Percentiles rank a stretch among this genome's conserved stretches.
These are phyloP conservation scores for Panagrolaimus sp. DNA, from an alignment of 1,140 invertebrate genomes.

Conservation along the genomic window DNA sequence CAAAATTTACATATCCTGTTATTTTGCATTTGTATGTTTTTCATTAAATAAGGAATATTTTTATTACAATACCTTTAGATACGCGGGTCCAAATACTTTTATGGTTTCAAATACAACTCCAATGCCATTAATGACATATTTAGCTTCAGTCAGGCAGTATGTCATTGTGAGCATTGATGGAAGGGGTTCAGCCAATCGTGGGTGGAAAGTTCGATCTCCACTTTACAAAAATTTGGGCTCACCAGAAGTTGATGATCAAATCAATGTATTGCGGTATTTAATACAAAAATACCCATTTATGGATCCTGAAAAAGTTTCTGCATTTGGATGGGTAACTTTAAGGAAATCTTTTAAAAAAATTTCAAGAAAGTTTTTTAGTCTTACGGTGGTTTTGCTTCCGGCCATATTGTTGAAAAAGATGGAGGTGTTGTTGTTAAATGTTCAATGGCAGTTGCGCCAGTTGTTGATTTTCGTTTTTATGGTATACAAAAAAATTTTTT, in stretches of 20 bases:
- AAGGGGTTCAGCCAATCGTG: slow-evolving; percentile 26
- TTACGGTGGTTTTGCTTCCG: slow-evolving; percentile 32
- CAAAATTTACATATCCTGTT: slow-evolving; percentile 23
- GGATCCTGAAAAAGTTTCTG: slow-evolving; percentile 25
- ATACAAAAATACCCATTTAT: slow-evolving; percentile 23
- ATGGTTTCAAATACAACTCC: slow-evolving; percentile 24
- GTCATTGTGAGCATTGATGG: slow-evolving; percentile 28
- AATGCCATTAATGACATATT: background rate
- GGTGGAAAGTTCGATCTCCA: slow-evolving; percentile 24
- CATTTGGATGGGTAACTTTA: slow-evolving; percentile 22
- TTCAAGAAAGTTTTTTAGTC: slow-evolving; percentile 19
- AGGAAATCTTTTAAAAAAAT: background rate
- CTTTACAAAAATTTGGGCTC: slow-evolving; percentile 30
- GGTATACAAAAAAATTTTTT: slow-evolving; percentile 16
- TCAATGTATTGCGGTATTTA: slow-evolving; percentile 27
- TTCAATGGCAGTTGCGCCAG: slow-evolving; percentile 25
- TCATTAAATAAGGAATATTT: background rate
- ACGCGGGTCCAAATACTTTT: slow-evolving; percentile 25
- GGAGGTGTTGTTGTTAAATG: slow-evolving; percentile 25
- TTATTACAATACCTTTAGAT: background rate
- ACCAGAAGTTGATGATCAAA: slow-evolving; percentile 33
- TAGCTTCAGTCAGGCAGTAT: slow-evolving; percentile 9
- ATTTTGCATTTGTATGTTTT: slow-evolving; percentile 21
- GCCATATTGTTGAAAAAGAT: slow-evolving; percentile 25
- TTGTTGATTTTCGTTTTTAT: slow-evolving; percentile 29